A percentile compares a stretch with the other conserved stretches of the same genome.
Conservation (phyloP, 2,113 vertebrate species). For the Pseudopodoces humilis region DNA sequence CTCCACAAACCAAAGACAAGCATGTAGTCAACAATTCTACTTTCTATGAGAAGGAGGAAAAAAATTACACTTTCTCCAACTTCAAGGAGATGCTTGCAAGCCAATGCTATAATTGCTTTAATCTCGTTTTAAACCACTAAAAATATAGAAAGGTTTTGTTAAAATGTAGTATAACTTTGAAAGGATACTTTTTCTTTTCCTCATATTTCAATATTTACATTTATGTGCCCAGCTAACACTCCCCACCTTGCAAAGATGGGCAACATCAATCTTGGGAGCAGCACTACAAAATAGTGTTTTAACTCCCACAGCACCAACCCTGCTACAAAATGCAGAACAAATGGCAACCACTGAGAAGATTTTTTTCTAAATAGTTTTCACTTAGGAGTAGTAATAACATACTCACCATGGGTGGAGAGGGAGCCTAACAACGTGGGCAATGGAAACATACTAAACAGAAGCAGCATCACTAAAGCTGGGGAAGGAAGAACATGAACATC, state of each 20-base stretch:
- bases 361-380: neutral
- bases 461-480: neutral
- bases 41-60: neutral
- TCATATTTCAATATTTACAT: neutral
- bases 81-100: neutral
- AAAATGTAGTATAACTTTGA: neutral
- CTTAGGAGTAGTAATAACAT: neutral
- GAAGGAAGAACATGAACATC: neutral
- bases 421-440: rapidly evolving
- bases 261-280: neutral
- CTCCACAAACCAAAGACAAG: neutral
- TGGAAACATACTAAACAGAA: neutral
- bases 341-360: neutral
- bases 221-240: neutral
- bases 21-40: neutral
- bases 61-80: neutral
- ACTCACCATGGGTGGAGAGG: neutral
- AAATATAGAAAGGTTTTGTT: neutral
- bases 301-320: neutral
- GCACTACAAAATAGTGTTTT: neutral
- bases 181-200: neutral
- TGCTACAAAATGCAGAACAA: neutral
- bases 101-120: neutral
- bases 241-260: neutral
- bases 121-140: neutral